Base-by-base conservation (phyloP, 2,797 vertebrate genomes). In the Loriculus beryllinus region DNA sequence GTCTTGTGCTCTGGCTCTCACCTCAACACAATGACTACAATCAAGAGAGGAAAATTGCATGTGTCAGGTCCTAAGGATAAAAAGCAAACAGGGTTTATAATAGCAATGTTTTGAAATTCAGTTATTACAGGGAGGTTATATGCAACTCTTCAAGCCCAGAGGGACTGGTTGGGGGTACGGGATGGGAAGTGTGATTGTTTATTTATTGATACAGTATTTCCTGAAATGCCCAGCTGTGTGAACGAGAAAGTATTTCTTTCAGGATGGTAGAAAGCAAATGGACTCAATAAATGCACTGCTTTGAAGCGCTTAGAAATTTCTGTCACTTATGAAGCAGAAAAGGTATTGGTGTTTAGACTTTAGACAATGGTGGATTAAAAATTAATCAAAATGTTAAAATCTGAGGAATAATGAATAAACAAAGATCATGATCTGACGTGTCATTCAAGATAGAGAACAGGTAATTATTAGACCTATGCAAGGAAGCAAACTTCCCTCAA, bases 31-130 rank as follows among this genome's bases (percentile, higher is more conserved):
- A 76, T 92, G 67, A 90, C 84, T 96, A 76, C 94, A 88, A 80
- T 90, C 91, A 86, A 52, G 76, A 72, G 85, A 70, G 37, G 67
- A 54, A 96, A 97, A 95, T 94, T 95, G n/a, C 51, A 65, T 79
- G 21, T 79, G 79, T 92, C 76, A 72, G 17, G 39, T 88, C 69
- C 69, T 88, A 91, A 92, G 71, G 35, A 96, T 59, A 45, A 95
- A 95, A 90, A 90, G 8, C 16, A 81, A 97, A 74, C 16, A 69
- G n/a, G 28, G 10, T 78, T 95, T 91, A 70, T 92, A 93, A 95
- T 65, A 82, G 22, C 37, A 90, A 68, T 90, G 31, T 74, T 79
- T 74, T 80, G 70, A 90, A 92, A 95, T 93, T 90, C 65, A 33
- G 56, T 76, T 95, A 83, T 92, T 92, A 86, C 35, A 76, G 49